Conservation (phyloP, 2,888 invertebrate genomes). For the Tetragnatha montana region DNA sequence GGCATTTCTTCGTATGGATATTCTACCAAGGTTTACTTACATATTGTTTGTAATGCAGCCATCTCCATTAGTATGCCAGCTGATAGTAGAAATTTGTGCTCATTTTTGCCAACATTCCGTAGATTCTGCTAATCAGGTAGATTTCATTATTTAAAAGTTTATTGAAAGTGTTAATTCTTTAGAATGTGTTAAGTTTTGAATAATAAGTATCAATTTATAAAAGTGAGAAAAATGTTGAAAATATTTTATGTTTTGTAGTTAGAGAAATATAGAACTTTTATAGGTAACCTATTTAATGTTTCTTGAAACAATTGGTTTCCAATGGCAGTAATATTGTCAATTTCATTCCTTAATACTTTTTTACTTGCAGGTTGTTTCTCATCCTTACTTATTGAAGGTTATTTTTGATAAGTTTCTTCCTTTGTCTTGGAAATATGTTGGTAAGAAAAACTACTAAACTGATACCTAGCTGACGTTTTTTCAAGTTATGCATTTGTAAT, state of each 20-base stretch:
- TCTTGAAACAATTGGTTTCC: too few species aligned
- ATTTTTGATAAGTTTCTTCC: slow-evolving; percentile 76
- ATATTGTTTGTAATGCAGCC: slow-evolving; percentile 84
- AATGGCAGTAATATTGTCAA: too few species aligned
- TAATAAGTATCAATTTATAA: too few species aligned
- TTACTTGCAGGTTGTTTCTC: slow-evolving; percentile 79
- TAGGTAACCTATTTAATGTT: too few species aligned
- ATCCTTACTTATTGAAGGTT: slow-evolving; percentile 81
- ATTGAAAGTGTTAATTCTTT: background rate
- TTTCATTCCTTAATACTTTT: slow-evolving; percentile 19
- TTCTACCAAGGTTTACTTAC: slow-evolving; percentile 86
- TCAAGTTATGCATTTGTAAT: too few species aligned
- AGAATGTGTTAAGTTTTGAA: background rate
- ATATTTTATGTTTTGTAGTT: background rate
- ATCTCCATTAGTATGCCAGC: slow-evolving; percentile 83
- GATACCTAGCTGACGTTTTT: too few species aligned
- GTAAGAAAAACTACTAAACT: slow-evolving; percentile 71
- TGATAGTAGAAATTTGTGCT: slow-evolving; percentile 86
- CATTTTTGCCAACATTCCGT: slow-evolving; percentile 87
- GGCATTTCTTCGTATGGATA: slow-evolving; percentile 78
- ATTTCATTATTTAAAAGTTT: background rate
- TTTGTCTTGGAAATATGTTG: slow-evolving; percentile 74
- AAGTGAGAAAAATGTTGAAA: background rate
- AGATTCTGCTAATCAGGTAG: slow-evolving; percentile 75
- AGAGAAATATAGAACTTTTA: background rate